Conservation (phyloP, 2,113 vertebrate species). For the Megaleporinus macrocephalus region DNA sequence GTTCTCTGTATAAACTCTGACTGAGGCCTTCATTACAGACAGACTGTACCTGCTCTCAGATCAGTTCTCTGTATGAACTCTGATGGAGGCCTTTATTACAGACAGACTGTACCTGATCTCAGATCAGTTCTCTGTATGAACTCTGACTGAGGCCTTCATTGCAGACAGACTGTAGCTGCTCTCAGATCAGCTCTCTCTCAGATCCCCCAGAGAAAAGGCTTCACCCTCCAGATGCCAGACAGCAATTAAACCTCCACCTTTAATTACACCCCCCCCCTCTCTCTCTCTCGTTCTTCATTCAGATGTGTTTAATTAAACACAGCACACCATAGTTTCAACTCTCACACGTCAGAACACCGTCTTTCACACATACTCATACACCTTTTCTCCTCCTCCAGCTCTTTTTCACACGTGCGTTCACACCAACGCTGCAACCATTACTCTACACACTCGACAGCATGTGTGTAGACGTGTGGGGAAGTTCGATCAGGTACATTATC, state of each 20-base stretch:
- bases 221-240: constrained; percentile 5
- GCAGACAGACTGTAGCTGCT: not conserved
- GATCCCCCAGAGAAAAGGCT: not conserved
- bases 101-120: not conserved
- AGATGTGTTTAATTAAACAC: constrained; percentile 34
- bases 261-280: constrained; percentile 33
- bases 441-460: too few relatives aligned
- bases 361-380: not conserved
- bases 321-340: constrained; percentile 11
- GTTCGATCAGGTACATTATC: too few relatives aligned
- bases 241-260: constrained; percentile 27
- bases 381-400: not conserved
- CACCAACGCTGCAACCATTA: too few relatives aligned
- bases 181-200: constrained; percentile 9
- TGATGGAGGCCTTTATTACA: too few relatives aligned
- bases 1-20: too few relatives aligned
- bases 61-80: too few relatives aligned
- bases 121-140: too few relatives aligned
- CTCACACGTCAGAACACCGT: not conserved
- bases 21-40: too few relatives aligned
- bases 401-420: constrained; percentile 57
- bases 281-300: constrained; percentile 35
- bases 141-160: too few relatives aligned
- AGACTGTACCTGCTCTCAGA: too few relatives aligned
- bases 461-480: too few relatives aligned